Evolutionary conservation across 2,113 vertebrate genomes (phyloP).

Genomic region (Bagarius yarrelli): DNA sequence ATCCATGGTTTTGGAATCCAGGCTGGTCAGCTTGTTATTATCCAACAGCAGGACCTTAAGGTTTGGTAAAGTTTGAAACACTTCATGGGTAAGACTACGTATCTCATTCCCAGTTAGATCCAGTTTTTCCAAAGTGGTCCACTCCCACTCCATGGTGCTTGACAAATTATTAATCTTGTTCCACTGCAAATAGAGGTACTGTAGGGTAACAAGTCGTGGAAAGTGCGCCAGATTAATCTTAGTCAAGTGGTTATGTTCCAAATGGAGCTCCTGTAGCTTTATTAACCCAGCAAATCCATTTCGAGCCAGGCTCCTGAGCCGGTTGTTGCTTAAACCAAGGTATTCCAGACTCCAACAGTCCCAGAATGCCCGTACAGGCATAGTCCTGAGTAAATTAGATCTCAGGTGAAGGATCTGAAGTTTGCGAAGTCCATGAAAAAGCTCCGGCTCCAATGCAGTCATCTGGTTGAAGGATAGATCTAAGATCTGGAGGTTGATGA

Average conservation of each 20-base stretch:
- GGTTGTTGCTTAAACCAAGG: slow-evolving; percentile 95
- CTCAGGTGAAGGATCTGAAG: slow-evolving; percentile 95
- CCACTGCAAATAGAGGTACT: slow-evolving; percentile 95
- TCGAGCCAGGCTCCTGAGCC: slow-evolving; percentile 92
- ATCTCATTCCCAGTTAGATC: slow-evolving; percentile 96
- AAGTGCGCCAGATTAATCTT: slow-evolving; percentile 99
- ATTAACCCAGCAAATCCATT: slow-evolving; percentile 98
- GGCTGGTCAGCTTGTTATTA: slow-evolving; percentile 93
- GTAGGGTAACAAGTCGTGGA: slow-evolving; percentile 92
- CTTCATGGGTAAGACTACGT: slow-evolving; percentile 84
- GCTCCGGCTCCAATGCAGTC: slow-evolving; percentile 92
- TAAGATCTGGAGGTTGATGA: slow-evolving; percentile 98
- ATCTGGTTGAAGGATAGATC: slow-evolving; percentile 99
- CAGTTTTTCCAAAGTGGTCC: slow-evolving; percentile 94
- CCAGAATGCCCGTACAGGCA: slow-evolving; percentile 94
- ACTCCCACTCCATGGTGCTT: slow-evolving; percentile 97
- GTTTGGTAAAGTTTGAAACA: slow-evolving; percentile 95
- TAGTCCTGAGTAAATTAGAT: slow-evolving; percentile 95
- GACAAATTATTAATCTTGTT: slow-evolving; percentile 98
- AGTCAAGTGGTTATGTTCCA: slow-evolving; percentile 98
- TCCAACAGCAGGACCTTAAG: slow-evolving; percentile 94
- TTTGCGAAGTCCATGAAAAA: slow-evolving; percentile 95
- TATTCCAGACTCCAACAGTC: slow-evolving; percentile 98
- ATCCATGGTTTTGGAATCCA: slow-evolving; percentile 85
- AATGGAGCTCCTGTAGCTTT: slow-evolving; percentile 95